These are phyloP conservation scores for Cheilosia impressa DNA, from an alignment of 2,888 invertebrate species.

Conservation along the genomic window DNA sequence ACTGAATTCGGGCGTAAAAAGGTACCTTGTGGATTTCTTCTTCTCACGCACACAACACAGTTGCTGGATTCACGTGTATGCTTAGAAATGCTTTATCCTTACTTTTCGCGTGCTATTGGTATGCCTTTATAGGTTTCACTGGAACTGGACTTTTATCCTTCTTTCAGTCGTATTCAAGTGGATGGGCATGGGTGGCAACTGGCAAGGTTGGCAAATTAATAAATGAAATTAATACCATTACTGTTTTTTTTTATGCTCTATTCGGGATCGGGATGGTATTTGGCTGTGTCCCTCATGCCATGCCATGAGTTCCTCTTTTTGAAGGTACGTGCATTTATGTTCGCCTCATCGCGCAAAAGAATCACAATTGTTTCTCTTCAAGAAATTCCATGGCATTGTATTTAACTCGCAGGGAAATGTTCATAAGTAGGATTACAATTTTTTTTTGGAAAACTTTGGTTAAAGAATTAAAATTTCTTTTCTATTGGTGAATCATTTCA, in stretches of 20 bases:
- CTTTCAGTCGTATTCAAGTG: slow-evolving; percentile 16
- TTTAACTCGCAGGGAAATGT: slow-evolving; percentile 29
- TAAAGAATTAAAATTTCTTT: slow-evolving; percentile 28
- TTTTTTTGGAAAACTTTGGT: slow-evolving; percentile 16
- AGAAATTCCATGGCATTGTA: slow-evolving; percentile 26
- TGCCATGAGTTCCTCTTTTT: slow-evolving; percentile 37
- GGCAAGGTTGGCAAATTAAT: slow-evolving; percentile 79
- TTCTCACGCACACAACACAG: not conserved
- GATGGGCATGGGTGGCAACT: slow-evolving; percentile 17
- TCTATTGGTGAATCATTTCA: slow-evolving; percentile 5
- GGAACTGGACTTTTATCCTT: slow-evolving; percentile 36
- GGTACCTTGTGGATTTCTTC: slow-evolving; percentile 32
- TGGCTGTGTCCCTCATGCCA: not conserved
- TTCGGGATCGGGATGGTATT: slow-evolving; percentile 1
- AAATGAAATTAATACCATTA: slow-evolving; percentile 81
- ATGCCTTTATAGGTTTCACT: slow-evolving; percentile 18
- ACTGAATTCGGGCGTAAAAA: slow-evolving; percentile 53
- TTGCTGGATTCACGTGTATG: slow-evolving; percentile 36
- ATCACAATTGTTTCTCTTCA: slow-evolving; percentile 32
- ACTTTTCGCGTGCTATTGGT: slow-evolving; percentile 21
- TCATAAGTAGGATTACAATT: slow-evolving; percentile 56
- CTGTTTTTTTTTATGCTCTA: slow-evolving; percentile 37
- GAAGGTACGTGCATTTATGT: slow-evolving; percentile 9
- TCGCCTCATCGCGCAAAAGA: slow-evolving; percentile 31
- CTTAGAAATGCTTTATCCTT: slow-evolving; percentile 22